phyloP scores from a whole-genome alignment of 2,113 vertebrate species.

The Panthera leo region DNA sequence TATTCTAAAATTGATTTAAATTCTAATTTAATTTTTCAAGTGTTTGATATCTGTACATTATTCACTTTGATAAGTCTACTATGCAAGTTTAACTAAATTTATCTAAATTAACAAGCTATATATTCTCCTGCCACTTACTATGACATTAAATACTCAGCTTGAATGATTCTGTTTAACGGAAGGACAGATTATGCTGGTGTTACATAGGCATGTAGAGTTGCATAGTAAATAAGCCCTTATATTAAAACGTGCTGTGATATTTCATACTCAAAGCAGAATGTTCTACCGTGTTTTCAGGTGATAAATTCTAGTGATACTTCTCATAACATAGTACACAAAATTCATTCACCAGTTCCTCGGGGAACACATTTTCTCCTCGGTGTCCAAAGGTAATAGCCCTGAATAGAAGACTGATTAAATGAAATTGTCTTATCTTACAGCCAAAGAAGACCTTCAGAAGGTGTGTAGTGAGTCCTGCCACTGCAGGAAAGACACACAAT shows the following conservation, averaged over 20 bases:
- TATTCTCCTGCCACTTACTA: not conserved
- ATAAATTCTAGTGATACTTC: not conserved
- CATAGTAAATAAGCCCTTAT: not conserved
- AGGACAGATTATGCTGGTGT: not conserved
- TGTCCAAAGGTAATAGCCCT: not conserved
- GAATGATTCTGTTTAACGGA: not conserved
- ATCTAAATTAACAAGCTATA: not conserved
- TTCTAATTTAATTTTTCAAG: conserved; percentile 1
- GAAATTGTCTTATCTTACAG: not conserved
- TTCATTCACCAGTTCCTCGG: not conserved
- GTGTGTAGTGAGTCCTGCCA: too few species aligned
- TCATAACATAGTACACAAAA: not conserved
- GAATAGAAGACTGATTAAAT: not conserved
- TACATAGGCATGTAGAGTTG: too few species aligned
- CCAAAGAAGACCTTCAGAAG: not conserved
- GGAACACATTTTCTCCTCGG: not conserved
- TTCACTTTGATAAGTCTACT: not conserved
- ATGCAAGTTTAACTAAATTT: conserved; percentile 12
- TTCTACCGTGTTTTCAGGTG: not conserved
- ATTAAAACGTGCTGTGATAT: not conserved
- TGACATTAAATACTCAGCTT: not conserved
- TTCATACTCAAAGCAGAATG: not conserved
- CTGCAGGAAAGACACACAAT: not conserved
- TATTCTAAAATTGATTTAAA: not conserved
- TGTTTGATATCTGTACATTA: not conserved